Evolutionary conservation across 2,888 invertebrate species (phyloP), one percentile per base, ranked within the genome.

Genomic region (Drosophila paranaensis): DNA sequence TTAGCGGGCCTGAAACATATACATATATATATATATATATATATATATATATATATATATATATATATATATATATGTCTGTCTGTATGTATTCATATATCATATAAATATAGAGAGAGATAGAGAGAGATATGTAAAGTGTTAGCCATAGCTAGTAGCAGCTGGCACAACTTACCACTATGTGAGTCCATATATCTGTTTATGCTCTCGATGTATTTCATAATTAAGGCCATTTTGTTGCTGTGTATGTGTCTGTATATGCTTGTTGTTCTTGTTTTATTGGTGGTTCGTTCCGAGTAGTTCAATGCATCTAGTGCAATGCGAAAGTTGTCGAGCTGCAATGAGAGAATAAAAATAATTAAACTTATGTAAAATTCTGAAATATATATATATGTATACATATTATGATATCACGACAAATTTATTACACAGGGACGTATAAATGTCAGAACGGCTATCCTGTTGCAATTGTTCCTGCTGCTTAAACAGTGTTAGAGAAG

Each of bases 151-250:
- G 16, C 50, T 37, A 53, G 39, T 40, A 45, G 37, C 48, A 45
- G 37, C 48, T 57, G 35, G 16, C 43, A 25, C 51, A 48, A 91
- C 95, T 95, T 93, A 97, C 97, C 97, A 94, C 96, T 96, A 94
- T 96, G 95, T 94, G 95, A 96, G 93, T 97, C 95, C 95, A 97
- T 95, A 93, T 96, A 95, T 93, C 95, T 94, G 93, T 96, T 95
- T 94, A 97, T 95, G 93, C 95, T 95, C 93, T 96, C 95, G 94
- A 96, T 95, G 93, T 95, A 96, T 93, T 95, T 95, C 94, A 96
- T 94, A 94, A 97, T 94, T 94, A 96, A 94, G 94, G 96, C 96
- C 97, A 97, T 97, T 92, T 92, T 91, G 91, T 88, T 84, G 79
- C 89, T 86, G 72, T 86, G 81, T 84, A 69, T 61, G 9, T 66